Conservation (phyloP, 1,140 invertebrate species). For the Phortica variegata region DNA sequence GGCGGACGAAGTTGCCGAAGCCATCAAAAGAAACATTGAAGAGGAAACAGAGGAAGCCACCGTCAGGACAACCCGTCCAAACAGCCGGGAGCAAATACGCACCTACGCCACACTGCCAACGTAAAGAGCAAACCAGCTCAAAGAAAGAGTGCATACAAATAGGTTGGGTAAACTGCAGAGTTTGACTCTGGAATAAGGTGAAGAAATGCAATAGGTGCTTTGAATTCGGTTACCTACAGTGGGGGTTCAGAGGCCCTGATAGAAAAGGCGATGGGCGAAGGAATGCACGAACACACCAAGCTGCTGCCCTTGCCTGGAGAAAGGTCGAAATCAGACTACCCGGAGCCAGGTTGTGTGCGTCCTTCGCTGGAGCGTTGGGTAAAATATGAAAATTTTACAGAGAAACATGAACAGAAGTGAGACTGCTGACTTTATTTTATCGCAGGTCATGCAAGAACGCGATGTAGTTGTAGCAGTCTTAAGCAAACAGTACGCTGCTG, state of each 20-base stretch:
- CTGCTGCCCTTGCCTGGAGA: background rate
- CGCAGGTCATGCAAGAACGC: background rate
- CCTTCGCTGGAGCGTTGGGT: background rate
- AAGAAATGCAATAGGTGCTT: background rate
- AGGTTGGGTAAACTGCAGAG: background rate
- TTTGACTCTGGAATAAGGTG: too few relatives aligned
- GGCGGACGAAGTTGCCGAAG: background rate
- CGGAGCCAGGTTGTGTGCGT: background rate
- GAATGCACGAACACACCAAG: constrained; percentile 1
- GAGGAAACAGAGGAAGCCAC: background rate
- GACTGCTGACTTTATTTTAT: background rate
- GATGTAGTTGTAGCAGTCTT: background rate
- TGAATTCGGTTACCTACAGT: background rate
- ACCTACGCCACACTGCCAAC: background rate
- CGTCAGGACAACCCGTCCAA: background rate
- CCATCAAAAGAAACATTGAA: background rate
- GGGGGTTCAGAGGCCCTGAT: background rate
- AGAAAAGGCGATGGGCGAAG: background rate
- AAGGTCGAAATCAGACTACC: background rate
- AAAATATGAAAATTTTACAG: background rate
- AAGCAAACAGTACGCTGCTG: background rate
- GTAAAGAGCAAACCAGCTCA: background rate
- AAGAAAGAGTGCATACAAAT: background rate
- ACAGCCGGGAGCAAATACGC: background rate
- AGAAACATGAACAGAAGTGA: background rate